Percentiles rank a stretch among this genome's conserved stretches.
Evolutionary conservation across 2,888 invertebrate genomes (phyloP).

Genomic region (Pristionchus arcanus): DNA sequence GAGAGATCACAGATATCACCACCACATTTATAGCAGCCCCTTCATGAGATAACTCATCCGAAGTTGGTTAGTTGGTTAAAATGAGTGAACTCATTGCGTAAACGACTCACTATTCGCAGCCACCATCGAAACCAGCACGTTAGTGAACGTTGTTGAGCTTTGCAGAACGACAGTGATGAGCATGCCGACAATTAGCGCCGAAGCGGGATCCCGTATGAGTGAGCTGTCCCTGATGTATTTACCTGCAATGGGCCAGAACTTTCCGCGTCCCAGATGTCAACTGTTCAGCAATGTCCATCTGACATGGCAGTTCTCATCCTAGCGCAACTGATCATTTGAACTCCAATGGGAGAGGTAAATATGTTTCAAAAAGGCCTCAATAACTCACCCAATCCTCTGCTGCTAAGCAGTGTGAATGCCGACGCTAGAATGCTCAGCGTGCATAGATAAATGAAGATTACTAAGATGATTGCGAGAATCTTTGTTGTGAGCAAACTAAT

Average conservation of each 20-base stretch:
- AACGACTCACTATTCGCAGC: constrained; percentile 80
- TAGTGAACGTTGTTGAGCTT: constrained; percentile 71
- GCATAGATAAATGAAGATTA: constrained; percentile 74
- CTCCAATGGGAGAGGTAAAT: too few species aligned
- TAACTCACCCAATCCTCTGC: constrained; percentile 71
- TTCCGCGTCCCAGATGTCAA: background rate
- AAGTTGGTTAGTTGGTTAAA: too few species aligned
- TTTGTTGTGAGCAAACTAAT: constrained; percentile 54
- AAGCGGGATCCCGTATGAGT: constrained; percentile 73
- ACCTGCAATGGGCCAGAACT: constrained; percentile 61
- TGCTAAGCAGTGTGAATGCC: constrained; percentile 73
- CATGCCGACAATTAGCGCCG: constrained; percentile 76
- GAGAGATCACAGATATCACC: background rate
- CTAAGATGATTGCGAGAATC: constrained; percentile 61
- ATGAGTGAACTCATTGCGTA: background rate
- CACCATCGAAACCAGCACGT: constrained; percentile 80
- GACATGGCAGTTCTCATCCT: too few species aligned
- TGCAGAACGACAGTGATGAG: constrained; percentile 73
- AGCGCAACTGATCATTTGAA: too few species aligned
- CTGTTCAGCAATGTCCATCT: constrained; percentile 47
- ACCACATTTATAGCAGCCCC: too few species aligned
- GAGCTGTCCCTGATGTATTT: constrained; percentile 72
- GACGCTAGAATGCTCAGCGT: constrained; percentile 70
- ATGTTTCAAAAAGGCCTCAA: too few species aligned
- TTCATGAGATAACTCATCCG: too few species aligned